Evolutionary conservation across 2,113 vertebrate species (phyloP), one percentile per base, ranked within the genome.

Genomic region (Stigmatopora argus): DNA sequence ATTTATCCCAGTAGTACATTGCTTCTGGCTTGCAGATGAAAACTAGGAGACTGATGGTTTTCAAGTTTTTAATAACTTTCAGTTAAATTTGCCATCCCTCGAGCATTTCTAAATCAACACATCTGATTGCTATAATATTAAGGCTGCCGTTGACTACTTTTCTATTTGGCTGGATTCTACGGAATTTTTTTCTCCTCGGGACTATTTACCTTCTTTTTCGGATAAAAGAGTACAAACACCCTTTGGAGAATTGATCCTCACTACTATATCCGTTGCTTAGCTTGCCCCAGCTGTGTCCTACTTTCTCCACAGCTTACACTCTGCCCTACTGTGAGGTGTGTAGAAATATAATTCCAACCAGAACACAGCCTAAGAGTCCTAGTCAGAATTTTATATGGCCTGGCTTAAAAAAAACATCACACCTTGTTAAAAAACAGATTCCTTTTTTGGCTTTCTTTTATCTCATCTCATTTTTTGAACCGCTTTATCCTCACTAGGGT

Each of bases 231-330:
- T 65, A 26, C 63, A 35, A 23, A 60, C 71, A 74, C 71, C 72
- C 74, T 61, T 81, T 66, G 5, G 21, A 73, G 47, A 67, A 78
- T 69, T 78, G 72, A 79, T 81, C 77, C 75, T 31, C 3, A 31
- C 64, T 64, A 34, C 62, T 70, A 11, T 66, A 77, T 73, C 46
- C 75, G 65, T 66, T 74, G 73, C 62, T 77, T 74, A 62, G 52
- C 41, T 69, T 52, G 79, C 60, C 73, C 71, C 80, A 87, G 85
- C 85, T 88, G 81, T 85, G 86, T 46, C 84, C 87, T 81, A 81
- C 73, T 85, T 89, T 86, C 71, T 67, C 61, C 55, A 17, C 61
- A 63, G 76, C 71, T 77, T 51, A 69, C 69, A 64, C 65, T 76
- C 74, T 65, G 71, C 65, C 34, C 47, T 64, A 58, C 59, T 51